Evolutionary conservation across 2,113 vertebrate species (phyloP).

Genomic region (Pontoporia blainvillei): DNA sequence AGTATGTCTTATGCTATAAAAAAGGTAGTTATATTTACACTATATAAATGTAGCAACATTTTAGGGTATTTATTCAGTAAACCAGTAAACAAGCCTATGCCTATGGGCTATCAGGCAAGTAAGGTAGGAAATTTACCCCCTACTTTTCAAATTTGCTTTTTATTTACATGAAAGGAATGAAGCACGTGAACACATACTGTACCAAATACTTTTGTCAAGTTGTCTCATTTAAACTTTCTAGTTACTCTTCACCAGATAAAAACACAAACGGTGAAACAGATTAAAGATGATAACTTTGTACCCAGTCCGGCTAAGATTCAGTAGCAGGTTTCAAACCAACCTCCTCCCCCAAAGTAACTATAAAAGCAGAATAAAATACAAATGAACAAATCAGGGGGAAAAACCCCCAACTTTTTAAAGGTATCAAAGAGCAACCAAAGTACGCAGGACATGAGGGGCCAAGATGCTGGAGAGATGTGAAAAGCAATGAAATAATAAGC

Average conservation of each 20-base stretch:
- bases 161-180: neutral
- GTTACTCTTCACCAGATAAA: neutral
- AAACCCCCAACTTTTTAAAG: neutral
- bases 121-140: neutral
- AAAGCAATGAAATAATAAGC: neutral
- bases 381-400: neutral
- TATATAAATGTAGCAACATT: neutral
- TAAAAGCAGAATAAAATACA: neutral
- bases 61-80: neutral
- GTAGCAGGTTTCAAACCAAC: neutral
- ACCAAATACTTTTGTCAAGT: neutral
- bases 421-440: neutral
- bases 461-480: neutral
- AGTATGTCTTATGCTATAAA: neutral
- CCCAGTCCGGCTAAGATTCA: neutral
- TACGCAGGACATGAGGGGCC: neutral
- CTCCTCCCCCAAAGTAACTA: neutral
- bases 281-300: neutral
- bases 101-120: neutral
- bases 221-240: neutral
- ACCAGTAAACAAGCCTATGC: neutral
- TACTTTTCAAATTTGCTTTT: neutral
- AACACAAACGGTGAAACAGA: neutral
- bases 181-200: neutral
- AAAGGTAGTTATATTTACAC: neutral